phyloP scores from a whole-genome alignment of 2,888 invertebrate species.

The Cephus spinipes region DNA sequence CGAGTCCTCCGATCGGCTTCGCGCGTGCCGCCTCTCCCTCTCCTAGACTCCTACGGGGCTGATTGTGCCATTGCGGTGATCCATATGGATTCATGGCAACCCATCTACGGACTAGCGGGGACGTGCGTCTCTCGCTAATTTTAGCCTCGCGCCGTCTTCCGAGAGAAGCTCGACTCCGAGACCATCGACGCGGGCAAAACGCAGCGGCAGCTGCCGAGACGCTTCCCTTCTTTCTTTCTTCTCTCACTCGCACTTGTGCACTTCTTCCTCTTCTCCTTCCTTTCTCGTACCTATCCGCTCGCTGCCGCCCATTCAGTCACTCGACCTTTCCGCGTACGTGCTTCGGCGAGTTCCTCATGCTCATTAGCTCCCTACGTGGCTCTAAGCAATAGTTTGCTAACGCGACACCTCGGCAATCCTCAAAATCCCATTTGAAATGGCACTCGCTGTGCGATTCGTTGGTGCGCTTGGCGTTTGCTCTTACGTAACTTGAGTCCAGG shows the following conservation, averaged over 20 bases:
- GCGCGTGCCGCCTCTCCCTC: no score
- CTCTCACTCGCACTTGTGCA: no score
- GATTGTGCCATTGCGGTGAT: no score
- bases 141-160: conserved; percentile 47
- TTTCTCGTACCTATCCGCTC: not conserved
- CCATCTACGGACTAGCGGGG: conserved; percentile 48
- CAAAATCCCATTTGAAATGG: no score
- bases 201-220: conserved; percentile 9
- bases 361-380: no score
- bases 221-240: not conserved
- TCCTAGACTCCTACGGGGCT: no score
- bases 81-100: conserved; percentile 3
- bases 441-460: no score
- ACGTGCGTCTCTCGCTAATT: conserved; percentile 49
- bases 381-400: no score
- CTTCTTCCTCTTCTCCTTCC: no score
- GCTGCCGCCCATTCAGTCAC: conserved; percentile 15
- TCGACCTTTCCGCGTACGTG: conserved; percentile 4
- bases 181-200: conserved; percentile 10
- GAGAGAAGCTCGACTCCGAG: not conserved
- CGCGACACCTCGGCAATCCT: no score
- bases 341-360: no score
- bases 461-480: conserved; percentile 1
- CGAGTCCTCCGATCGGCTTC: no score
- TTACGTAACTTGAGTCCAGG: conserved; percentile 26